Base-by-base conservation (phyloP, 2,888 invertebrate genomes). In the Melikaiella ostensackeni region DNA sequence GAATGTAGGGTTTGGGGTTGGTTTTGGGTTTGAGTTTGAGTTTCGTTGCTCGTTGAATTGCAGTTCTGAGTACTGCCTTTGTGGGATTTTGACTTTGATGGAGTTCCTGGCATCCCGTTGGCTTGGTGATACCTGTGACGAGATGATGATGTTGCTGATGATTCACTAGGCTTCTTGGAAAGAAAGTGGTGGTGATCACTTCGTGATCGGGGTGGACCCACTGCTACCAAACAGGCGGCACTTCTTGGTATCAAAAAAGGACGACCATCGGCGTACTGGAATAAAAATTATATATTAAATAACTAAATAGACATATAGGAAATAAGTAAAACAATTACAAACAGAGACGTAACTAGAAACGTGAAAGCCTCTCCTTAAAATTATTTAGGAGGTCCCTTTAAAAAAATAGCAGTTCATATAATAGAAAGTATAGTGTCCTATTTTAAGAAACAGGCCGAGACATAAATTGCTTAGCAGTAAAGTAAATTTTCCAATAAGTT, bases 161-260 rank as follows among this genome's bases (percentile, higher is more conserved):
- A 30, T 2, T 86, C 92, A 90, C 88, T 92, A 91, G 77, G 84
- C 59, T 82, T 86, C 84, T 94, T 93, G 1, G 95, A 94, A n/a
- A 96, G 92, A 82, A 96, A 94, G 85, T 95, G 95, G 81, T 95
- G 95, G 83, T 94, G 95, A 70, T 95, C 95, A 74, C 94, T 93
- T 77, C 94, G 93, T 82, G 94, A 94, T 57, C 94, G 92, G 0
- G 95, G 94, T 0, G 95, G 95, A 19, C 95, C 95, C 42, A 96
- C 94, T 1, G 95, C 94, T 30, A 96, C 94, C 19, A 96, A 93
- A 86, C 96, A 96, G 81, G 94, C 94, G 63, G 95, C 95, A 82
- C 95, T 96, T 19, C 94, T 88, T 11, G 91, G 91, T n/a, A 91
- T 88, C 63, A 91, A 82, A 78, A 90, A 91, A 0, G 91, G 90